Base-by-base conservation (phyloP, 1,140 invertebrate species). In the Dufourea novaeangliae region DNA sequence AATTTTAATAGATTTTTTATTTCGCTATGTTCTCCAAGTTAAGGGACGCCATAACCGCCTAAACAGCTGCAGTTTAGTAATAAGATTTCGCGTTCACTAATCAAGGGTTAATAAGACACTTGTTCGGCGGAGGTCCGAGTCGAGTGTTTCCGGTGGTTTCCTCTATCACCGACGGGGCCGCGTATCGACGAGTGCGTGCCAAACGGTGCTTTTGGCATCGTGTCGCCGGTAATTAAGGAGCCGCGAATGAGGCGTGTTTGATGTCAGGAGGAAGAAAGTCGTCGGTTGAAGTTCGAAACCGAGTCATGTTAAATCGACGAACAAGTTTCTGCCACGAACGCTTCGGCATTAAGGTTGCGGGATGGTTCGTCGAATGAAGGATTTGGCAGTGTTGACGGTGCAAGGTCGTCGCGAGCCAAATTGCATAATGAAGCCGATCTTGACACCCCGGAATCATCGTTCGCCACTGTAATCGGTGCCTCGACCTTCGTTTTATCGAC, bases 171-270 rank as follows among this genome's bases (percentile, higher is more conserved):
- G n/a, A n/a, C n/a, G n/a, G 17, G 2, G 22, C 20, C 17, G 20
- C 57, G 70, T 41, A 57, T 66, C 25, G 27, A 66, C 11, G 37
- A 34, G 17, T 2, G 14, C 39, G 61, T 75, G 62, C 44, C 74
- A 70, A n/a, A 61, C 59, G 12, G 10, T 22, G 39, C 44, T 69
- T n/a, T n/a, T 69, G 66, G 56, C 66, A 61, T 5, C 37, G 50
- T 46, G n/a, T 68, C 11, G 39, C 29, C n/a, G 22, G 25, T 32
- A 37, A 74, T 74, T 66, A 52, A 52, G 50, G 25, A 66, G 32
- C 25, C 25, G 64, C 27, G 72, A 68, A 75, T 14, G 20, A 66
- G 25, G 50, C 32, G 27, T 67, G 44, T n/a, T n/a, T n/a, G n/a
- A n/a, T 34, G 29, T 64, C 37, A 29, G n/a, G 2, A n/a, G 29